Percentiles rank a stretch among this genome's conserved stretches.
Evolutionary conservation across 2,888 invertebrate genomes (phyloP).

Genomic region (Seladonia tumulorum): DNA sequence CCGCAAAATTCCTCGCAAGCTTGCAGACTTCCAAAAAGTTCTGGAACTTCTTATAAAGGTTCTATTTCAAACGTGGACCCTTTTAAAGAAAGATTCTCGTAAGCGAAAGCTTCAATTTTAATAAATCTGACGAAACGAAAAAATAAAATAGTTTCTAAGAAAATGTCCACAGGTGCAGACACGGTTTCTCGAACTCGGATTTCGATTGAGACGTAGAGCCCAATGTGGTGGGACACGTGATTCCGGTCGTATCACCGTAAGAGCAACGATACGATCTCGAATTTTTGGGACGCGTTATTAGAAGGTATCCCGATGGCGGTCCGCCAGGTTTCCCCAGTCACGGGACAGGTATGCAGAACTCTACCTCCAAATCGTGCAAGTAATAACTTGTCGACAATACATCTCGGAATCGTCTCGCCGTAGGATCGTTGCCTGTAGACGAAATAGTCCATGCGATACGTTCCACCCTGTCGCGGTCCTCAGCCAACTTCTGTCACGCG

Average conservation of each 20-base stretch:
- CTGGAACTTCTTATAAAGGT: neutral
- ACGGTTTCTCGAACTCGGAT: neutral
- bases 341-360: conserved; percentile 50
- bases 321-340: conserved; percentile 55
- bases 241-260: neutral
- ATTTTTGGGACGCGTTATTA: conserved; percentile 53
- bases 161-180: neutral
- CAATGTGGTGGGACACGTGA: neutral
- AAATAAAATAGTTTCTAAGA: neutral
- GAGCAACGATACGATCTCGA: conserved; percentile 2
- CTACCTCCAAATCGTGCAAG: conserved; percentile 61
- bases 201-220: neutral
- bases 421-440: conserved; percentile 42
- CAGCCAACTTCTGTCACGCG: conserved; percentile 22
- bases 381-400: conserved; percentile 66
- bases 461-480: conserved; percentile 46
- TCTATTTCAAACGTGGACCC: neutral
- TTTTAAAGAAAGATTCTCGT: neutral
- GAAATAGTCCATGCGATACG: conserved; percentile 56
- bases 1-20: neutral
- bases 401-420: conserved; percentile 43
- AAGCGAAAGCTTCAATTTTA: neutral
- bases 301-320: conserved; percentile 47
- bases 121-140: neutral
- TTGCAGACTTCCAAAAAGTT: neutral